Conservation (phyloP, 1,140 invertebrate genomes). For the Papilio xuthus region DNA sequence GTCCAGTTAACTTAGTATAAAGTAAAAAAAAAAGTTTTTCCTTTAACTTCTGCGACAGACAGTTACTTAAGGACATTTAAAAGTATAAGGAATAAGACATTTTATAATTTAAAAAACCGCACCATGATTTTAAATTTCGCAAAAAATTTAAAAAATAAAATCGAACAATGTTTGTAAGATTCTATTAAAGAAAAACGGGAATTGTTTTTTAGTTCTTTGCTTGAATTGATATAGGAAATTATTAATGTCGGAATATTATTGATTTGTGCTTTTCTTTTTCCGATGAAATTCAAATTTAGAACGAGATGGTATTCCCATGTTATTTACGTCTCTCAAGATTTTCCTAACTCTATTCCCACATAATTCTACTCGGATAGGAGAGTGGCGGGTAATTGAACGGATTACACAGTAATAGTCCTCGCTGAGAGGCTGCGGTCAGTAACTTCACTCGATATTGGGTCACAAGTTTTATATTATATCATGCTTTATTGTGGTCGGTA, state of each 20-base stretch:
- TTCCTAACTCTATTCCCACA: not conserved
- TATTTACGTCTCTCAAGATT: not conserved
- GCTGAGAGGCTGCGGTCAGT: constrained; percentile 1
- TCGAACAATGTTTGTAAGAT: not conserved
- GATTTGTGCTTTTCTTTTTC: not conserved
- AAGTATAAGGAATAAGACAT: not conserved
- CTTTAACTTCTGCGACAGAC: constrained; percentile 5
- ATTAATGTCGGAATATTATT: not conserved
- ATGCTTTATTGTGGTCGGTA: not conserved
- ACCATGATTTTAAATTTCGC: not conserved
- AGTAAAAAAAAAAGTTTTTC: not conserved
- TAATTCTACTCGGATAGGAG: constrained; percentile 17
- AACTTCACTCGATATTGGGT: constrained; percentile 6
- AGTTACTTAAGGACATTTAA: not conserved
- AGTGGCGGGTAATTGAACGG: constrained; percentile 35
- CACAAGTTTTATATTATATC: constrained; percentile 21
- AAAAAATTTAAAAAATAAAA: not conserved
- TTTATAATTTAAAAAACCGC: not conserved
- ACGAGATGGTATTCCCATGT: not conserved
- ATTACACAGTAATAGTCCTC: constrained; percentile 25
- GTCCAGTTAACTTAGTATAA: not conserved
- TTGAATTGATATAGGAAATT: too few species aligned
- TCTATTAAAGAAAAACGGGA: not conserved
- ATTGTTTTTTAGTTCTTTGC: too few species aligned
- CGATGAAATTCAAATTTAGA: not conserved